Evolutionary conservation across 2,797 vertebrate genomes (phyloP).

Genomic region (Hippoglossus hippoglossus): DNA sequence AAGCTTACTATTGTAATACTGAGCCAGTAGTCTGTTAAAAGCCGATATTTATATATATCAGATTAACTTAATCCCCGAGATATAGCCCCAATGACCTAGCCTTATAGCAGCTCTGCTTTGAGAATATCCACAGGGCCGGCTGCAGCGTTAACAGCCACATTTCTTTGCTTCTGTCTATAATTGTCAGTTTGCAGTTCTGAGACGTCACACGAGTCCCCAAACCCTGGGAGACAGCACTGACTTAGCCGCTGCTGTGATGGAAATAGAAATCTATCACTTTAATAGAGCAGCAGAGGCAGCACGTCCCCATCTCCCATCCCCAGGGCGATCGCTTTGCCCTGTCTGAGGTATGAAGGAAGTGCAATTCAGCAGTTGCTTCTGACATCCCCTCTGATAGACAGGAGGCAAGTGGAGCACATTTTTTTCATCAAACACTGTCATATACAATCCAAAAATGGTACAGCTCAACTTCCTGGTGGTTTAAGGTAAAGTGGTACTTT

Average conservation of each 20-base stretch:
- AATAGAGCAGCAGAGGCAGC: constrained; percentile 38
- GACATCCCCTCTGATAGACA: constrained; percentile 47
- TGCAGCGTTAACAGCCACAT: constrained; percentile 21
- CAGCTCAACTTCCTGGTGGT: neutral
- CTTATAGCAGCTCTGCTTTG: constrained; percentile 54
- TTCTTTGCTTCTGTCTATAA: constrained; percentile 26
- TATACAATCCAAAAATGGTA: constrained; percentile 15
- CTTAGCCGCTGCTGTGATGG: constrained; percentile 54
- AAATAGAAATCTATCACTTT: constrained; percentile 55
- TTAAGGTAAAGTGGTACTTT: neutral
- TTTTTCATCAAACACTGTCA: constrained; percentile 35
- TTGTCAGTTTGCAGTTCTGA: constrained; percentile 55
- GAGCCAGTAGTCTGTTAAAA: constrained; percentile 53
- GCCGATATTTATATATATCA: constrained; percentile 62
- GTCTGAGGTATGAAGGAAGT: constrained; percentile 58
- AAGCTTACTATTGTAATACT: constrained; percentile 54
- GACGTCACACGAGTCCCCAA: constrained; percentile 35
- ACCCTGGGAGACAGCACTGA: constrained; percentile 44
- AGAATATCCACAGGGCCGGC: constrained; percentile 46
- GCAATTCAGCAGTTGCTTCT: constrained; percentile 54
- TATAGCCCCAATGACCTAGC: constrained; percentile 56
- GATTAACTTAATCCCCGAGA: constrained; percentile 72
- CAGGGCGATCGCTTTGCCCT: constrained; percentile 22
- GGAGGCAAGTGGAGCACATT: constrained; percentile 37
- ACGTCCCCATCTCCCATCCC: constrained; percentile 44